Evolutionary conservation across 2,113 vertebrate species (phyloP).

Genomic region (Podarcis raffonei): DNA sequence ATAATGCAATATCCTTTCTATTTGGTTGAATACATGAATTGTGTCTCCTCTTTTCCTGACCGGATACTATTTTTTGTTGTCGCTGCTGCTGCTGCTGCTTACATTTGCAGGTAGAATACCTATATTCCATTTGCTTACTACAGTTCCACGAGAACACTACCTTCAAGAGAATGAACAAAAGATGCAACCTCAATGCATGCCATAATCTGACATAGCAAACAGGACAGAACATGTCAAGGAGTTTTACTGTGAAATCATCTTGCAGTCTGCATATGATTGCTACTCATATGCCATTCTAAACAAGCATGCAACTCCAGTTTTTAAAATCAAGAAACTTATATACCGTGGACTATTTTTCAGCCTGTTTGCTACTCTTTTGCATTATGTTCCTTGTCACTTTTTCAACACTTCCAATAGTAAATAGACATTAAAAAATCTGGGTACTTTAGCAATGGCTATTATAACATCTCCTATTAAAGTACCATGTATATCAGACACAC

Average conservation of each 20-base stretch:
- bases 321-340: slow-evolving; percentile 73
- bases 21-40: background rate
- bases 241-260: slow-evolving; percentile 66
- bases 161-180: slow-evolving; percentile 62
- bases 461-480: slow-evolving; percentile 55
- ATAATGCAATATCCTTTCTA: background rate
- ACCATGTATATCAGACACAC: slow-evolving; percentile 68
- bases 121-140: slow-evolving; percentile 68
- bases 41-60: slow-evolving; percentile 22
- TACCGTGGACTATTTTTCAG: slow-evolving; percentile 77
- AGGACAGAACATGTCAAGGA: slow-evolving; percentile 53
- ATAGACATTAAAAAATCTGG: slow-evolving; percentile 57
- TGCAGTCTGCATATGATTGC: slow-evolving; percentile 65
- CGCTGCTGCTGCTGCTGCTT: slow-evolving; percentile 29
- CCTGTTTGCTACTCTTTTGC: slow-evolving; percentile 81
- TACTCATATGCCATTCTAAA: slow-evolving; percentile 62
- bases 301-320: slow-evolving; percentile 77
- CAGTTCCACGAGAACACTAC: slow-evolving; percentile 66
- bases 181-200: slow-evolving; percentile 73
- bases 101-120: slow-evolving; percentile 58
- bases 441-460: slow-evolving; percentile 66
- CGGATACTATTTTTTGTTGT: slow-evolving; percentile 2
- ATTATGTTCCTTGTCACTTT: slow-evolving; percentile 75
- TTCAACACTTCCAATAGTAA: slow-evolving; percentile 72
- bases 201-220: slow-evolving; percentile 60